Evolutionary conservation across 2,888 invertebrate genomes (phyloP).

Genomic region (Exephanes ischioxanthus): DNA sequence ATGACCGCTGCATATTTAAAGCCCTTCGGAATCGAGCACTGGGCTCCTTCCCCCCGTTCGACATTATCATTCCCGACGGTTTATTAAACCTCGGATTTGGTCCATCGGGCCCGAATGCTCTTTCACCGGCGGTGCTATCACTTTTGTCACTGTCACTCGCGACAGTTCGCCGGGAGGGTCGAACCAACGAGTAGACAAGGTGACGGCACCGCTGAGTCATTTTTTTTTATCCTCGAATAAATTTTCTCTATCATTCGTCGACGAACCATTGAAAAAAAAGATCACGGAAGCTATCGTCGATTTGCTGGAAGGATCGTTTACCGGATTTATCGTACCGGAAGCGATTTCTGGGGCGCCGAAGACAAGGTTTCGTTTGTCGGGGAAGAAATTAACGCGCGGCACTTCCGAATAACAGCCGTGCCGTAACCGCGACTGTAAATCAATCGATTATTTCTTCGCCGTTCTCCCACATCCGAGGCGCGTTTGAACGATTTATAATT

Average conservation of each 20-base stretch:
- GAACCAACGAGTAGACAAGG: not conserved
- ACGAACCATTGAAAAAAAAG: not conserved
- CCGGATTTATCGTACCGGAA: no score
- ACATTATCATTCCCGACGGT: slow-evolving; percentile 5
- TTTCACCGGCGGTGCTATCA: slow-evolving; percentile 33
- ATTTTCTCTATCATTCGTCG: not conserved
- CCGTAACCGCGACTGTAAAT: slow-evolving; percentile 20
- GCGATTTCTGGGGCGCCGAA: no score
- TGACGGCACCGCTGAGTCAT: not conserved
- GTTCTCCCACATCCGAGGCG: not conserved
- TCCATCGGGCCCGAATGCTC: not conserved
- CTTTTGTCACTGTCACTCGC: slow-evolving; percentile 10
- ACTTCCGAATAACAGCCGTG: not conserved
- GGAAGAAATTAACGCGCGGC: not conserved
- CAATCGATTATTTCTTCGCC: slow-evolving; percentile 16
- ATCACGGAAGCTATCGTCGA: no score
- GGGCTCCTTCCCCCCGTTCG: not conserved
- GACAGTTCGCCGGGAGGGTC: slow-evolving; percentile 6
- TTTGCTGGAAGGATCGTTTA: no score
- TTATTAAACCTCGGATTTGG: slow-evolving; percentile 13
- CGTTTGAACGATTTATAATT: not conserved
- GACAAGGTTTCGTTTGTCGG: not conserved
- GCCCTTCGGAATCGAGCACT: slow-evolving; percentile 48
- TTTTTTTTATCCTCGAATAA: not conserved
- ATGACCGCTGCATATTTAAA: slow-evolving; percentile 72